Evolutionary conservation across 2,797 vertebrate genomes (phyloP).

Genomic region (Gallirallus australis): DNA sequence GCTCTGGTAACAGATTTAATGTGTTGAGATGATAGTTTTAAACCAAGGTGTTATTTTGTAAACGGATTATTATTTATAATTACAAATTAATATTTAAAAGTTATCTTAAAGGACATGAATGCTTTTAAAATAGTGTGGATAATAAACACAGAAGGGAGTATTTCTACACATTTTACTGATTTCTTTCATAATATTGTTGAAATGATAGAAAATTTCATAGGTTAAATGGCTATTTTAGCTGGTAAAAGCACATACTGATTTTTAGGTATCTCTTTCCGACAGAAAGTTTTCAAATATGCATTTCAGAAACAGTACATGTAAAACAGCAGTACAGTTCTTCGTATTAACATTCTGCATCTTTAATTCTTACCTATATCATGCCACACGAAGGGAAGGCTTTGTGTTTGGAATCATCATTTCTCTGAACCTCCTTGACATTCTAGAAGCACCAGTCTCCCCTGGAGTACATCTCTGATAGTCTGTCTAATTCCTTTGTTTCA

Average conservation of each 20-base stretch:
- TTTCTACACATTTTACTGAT: background rate
- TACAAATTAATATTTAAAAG: background rate
- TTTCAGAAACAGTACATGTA: slow-evolving; percentile 48
- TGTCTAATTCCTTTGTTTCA: slow-evolving; percentile 62
- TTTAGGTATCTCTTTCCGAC: background rate
- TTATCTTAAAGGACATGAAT: slow-evolving; percentile 11
- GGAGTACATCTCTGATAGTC: slow-evolving; percentile 57
- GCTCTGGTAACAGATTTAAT: slow-evolving; percentile 42
- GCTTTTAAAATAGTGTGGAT: background rate
- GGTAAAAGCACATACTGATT: slow-evolving; percentile 26
- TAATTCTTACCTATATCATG: slow-evolving; percentile 52
- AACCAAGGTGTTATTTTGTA: slow-evolving; percentile 17
- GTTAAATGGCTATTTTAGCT: slow-evolving; percentile 12
- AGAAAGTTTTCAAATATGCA: slow-evolving; percentile 28
- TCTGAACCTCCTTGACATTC: slow-evolving; percentile 74
- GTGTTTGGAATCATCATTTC: slow-evolving; percentile 38
- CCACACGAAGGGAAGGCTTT: slow-evolving; percentile 49
- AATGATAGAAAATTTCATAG: background rate
- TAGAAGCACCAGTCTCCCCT: slow-evolving; percentile 51
- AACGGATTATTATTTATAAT: slow-evolving; percentile 7
- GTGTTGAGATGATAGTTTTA: slow-evolving; percentile 13
- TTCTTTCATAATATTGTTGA: background rate
- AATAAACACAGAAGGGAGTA: background rate
- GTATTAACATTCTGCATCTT: background rate
- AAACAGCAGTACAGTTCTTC: slow-evolving; percentile 35